Evolutionary conservation across 2,797 vertebrate genomes (phyloP).

Genomic region (Manis javanica): DNA sequence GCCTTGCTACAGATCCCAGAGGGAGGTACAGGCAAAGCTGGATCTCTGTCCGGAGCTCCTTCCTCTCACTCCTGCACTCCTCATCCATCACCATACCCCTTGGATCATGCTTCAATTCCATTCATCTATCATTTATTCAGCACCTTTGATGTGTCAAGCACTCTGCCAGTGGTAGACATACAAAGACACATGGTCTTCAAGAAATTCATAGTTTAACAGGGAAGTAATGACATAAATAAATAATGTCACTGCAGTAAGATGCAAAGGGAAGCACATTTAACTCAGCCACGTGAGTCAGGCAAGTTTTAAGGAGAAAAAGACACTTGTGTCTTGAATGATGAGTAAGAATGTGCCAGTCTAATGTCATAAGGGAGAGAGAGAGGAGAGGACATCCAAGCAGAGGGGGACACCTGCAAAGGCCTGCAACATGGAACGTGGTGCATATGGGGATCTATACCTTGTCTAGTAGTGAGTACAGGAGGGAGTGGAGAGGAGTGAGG

Average conservation of each 20-base stretch:
- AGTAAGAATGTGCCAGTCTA: not conserved
- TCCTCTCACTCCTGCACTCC: not conserved
- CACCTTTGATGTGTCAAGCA: not conserved
- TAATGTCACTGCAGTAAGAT: not conserved
- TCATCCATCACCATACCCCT: not conserved
- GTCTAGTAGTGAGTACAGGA: not conserved
- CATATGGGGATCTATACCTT: rapidly evolving
- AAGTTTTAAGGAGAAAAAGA: not conserved
- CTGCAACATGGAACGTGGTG: not conserved
- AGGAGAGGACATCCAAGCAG: not conserved
- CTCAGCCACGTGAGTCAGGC: not conserved
- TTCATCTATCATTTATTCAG: not conserved
- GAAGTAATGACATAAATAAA: not conserved
- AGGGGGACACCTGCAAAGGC: not conserved
- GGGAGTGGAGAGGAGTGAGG: not conserved
- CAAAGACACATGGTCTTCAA: not conserved
- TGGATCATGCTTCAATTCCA: rapidly evolving
- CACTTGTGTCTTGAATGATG: not conserved
- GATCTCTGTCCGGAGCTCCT: not conserved
- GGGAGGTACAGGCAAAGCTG: not conserved
- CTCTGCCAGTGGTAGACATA: not conserved
- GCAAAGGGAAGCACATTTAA: too few relatives aligned
- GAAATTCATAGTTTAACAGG: not conserved
- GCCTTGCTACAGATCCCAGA: not conserved
- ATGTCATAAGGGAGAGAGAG: not conserved